phyloP scores from a whole-genome alignment of 2,797 vertebrate genomes.

The Nyctibius grandis region DNA sequence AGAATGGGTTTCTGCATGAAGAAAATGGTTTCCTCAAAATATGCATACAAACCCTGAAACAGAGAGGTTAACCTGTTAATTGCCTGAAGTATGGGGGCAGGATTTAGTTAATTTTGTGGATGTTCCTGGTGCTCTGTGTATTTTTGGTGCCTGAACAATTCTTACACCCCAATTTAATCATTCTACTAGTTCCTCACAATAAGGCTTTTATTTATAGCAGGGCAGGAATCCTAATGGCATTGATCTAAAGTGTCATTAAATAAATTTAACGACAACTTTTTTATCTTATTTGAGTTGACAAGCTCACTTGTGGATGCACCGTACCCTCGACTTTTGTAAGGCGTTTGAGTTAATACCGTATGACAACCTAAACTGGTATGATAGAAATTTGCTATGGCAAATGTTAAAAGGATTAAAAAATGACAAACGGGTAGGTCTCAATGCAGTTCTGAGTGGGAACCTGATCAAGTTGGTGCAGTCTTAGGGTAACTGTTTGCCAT shows the following conservation, averaged over 20 bases:
- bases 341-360: neutral
- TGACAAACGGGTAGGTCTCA: neutral
- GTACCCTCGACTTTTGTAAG: neutral
- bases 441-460: neutral
- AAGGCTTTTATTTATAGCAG: neutral
- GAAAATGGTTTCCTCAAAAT: neutral
- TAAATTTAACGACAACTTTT: too few relatives aligned
- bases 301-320: neutral
- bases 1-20: neutral
- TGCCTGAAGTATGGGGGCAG: neutral
- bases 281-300: neutral
- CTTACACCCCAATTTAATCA: neutral
- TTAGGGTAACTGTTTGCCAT: neutral
- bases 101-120: neutral
- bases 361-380: constrained; percentile 22
- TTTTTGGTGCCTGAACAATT: neutral
- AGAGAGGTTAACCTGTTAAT: neutral
- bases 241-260: neutral
- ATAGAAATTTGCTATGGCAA: constrained; percentile 27
- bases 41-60: neutral
- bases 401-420: constrained; percentile 27
- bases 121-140: neutral
- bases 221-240: neutral
- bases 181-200: neutral
- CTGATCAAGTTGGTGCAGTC: neutral